These are phyloP conservation scores for Halcyon leucocephala DNA, from an alignment of 2,797 vertebrate genomes.

Conservation along the genomic window DNA sequence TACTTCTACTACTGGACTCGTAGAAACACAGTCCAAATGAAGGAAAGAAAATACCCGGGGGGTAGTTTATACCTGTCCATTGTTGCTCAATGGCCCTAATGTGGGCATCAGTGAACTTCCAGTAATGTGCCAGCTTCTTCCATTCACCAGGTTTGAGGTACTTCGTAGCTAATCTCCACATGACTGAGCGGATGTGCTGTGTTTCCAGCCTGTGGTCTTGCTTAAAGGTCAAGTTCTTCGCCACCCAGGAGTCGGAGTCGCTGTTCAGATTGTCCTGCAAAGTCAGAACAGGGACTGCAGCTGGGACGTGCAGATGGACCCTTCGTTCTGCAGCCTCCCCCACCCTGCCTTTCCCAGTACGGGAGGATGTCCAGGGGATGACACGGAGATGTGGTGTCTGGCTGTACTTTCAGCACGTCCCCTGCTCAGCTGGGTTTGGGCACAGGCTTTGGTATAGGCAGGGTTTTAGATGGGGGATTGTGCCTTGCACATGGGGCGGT, in stretches of 20 bases:
- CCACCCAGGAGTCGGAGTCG: slow-evolving; percentile 71
- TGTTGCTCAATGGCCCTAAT: slow-evolving; percentile 86
- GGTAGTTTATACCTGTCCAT: slow-evolving; percentile 80
- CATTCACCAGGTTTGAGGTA: slow-evolving; percentile 86
- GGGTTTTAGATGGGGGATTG: background rate
- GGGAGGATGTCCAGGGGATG: background rate
- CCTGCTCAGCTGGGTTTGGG: background rate
- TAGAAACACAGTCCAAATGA: background rate
- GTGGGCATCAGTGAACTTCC: slow-evolving; percentile 90
- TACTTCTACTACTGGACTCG: too few species aligned
- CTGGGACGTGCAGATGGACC: fast-evolving
- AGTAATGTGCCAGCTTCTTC: slow-evolving; percentile 89
- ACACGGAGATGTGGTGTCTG: background rate
- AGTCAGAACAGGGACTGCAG: background rate
- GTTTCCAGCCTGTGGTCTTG: slow-evolving; percentile 88
- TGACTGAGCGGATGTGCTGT: slow-evolving; percentile 87
- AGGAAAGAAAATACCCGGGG: background rate
- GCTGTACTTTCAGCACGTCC: background rate
- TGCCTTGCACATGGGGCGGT: fast-evolving
- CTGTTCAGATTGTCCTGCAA: slow-evolving; percentile 78
- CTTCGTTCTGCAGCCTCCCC: background rate
- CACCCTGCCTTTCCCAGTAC: background rate
- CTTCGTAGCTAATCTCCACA: slow-evolving; percentile 89
- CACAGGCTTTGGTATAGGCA: background rate
- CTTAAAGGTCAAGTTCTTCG: slow-evolving; percentile 84